Evolutionary conservation across 2,797 vertebrate genomes (phyloP).

Genomic region (Takifugu rubripes): DNA sequence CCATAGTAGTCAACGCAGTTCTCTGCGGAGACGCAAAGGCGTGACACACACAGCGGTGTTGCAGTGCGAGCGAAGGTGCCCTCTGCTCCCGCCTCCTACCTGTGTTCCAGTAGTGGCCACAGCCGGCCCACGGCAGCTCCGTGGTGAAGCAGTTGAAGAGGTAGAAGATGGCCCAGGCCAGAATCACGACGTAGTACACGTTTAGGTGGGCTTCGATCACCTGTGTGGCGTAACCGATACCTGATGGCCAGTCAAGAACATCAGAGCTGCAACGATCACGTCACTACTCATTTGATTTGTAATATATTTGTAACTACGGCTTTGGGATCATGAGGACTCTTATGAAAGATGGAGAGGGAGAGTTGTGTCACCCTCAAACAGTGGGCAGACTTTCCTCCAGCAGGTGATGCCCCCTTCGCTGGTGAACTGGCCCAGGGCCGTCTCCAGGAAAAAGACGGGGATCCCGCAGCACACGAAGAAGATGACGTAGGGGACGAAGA

Average conservation of each 20-base stretch:
- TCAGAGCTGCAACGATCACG: not conserved
- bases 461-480: conserved; percentile 98
- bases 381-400: conserved; percentile 96
- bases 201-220: conserved; percentile 97
- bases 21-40: conserved; percentile 71
- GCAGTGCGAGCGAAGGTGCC: not conserved
- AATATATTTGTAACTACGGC: too few species aligned
- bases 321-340: too few species aligned
- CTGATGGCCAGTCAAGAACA: conserved; percentile 56
- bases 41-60: not conserved
- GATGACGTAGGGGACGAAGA: conserved; percentile 97
- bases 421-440: conserved; percentile 95
- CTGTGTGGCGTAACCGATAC: conserved; percentile 97
- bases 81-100: conserved; percentile 65
- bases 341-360: too few species aligned
- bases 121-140: conserved; percentile 94
- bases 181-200: conserved; percentile 95
- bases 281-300: too few species aligned
- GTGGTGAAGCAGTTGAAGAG: conserved; percentile 97
- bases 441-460: conserved; percentile 97
- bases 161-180: conserved; percentile 98
- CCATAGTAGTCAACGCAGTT: conserved; percentile 94
- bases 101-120: conserved; percentile 99
- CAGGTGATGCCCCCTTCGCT: conserved; percentile 98
- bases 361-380: conserved; percentile 89